Evolutionary conservation across 2,797 vertebrate species (phyloP).

Genomic region (Paramormyrops hopkinsi): DNA sequence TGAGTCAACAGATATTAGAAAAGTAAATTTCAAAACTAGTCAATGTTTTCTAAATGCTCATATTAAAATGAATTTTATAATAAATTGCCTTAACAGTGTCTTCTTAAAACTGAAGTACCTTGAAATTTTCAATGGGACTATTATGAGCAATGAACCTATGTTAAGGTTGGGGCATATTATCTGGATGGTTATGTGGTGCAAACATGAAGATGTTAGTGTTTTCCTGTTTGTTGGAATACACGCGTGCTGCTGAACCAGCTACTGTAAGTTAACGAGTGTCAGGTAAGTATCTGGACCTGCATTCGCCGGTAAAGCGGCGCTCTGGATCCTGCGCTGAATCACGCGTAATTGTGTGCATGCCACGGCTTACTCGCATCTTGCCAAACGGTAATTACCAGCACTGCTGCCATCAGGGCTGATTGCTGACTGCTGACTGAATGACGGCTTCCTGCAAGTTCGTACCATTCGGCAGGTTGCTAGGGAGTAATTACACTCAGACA

Average conservation of each 20-base stretch:
- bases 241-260: not conserved
- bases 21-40: not conserved
- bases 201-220: not conserved
- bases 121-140: not conserved
- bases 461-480: not conserved
- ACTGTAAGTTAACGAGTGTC: not conserved
- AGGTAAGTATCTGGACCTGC: not conserved
- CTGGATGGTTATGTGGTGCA: not conserved
- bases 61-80: not conserved
- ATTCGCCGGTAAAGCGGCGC: not conserved
- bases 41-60: not conserved
- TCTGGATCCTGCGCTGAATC: not conserved
- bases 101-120: not conserved
- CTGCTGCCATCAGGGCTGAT: not conserved
- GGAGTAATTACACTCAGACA: not conserved
- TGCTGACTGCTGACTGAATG: not conserved
- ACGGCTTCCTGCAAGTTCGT: not conserved
- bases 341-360: not conserved
- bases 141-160: not conserved
- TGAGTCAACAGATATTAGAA: not conserved
- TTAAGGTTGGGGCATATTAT: not conserved
- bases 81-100: not conserved
- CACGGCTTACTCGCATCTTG: not conserved
- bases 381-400: not conserved
- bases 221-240: not conserved